Evolutionary conservation across 1,140 invertebrate genomes (phyloP), one percentile per base, ranked within the genome.

Genomic region (Stegodyphus mimosarum): DNA sequence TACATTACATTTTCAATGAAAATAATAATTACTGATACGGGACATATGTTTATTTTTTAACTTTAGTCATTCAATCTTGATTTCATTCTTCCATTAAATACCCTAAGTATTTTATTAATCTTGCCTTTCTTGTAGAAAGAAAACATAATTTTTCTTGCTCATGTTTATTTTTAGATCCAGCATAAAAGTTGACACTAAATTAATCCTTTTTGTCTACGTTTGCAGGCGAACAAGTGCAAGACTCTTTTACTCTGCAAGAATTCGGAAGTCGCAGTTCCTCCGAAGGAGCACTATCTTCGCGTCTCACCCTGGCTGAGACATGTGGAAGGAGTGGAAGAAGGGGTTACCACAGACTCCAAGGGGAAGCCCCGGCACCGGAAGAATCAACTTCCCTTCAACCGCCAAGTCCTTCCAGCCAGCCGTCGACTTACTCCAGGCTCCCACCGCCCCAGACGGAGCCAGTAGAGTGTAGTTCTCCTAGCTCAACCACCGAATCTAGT

Each of bases 321-420:
- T 5, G 13, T 2, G 15, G 52, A 11, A 11, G 66, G n/a, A 17
- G 18, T 17, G 49, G 48, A 10, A 48, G 77, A 3, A 78, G 60
- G 52, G 77, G 77, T 6, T 79, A 79, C 53, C 77, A 79, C 51
- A 55, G 77, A 50, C 67, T 79, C 2, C 11, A 70, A 13, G 77
- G 66, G 6, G 64, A 78, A 18, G 66, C n/a, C 5, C 33, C 6
- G 7, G 52, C 49, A 6, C 52, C 67, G 5, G 75, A 78, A 6
- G 75, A 78, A n/a, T 67, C 63, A 64, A 64, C 64, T 48, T 52
- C 5, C 48, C 50, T n/a, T 0, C 72, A 18, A 11, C 60, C 74
- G 33, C 15, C 74, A 15, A 53, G n/a, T 7, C 63, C 55, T 11
- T 7, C 64, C 5, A 13, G 52, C 15, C 55, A 51, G 1, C 66